Conservation (phyloP, 2,888 invertebrate genomes). For the Pristionchus japonicus region DNA sequence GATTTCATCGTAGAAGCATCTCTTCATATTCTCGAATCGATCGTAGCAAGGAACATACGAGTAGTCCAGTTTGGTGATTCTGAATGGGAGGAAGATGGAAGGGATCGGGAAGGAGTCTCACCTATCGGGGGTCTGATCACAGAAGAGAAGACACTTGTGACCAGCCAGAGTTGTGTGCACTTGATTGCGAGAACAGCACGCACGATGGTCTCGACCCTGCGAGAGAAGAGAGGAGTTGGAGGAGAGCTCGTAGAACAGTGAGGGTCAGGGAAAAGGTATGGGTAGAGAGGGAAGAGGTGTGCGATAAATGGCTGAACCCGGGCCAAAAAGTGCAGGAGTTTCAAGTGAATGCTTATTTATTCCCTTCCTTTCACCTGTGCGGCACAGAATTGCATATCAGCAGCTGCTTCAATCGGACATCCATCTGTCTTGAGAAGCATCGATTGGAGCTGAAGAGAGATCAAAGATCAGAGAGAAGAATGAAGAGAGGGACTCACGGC, state of each 20-base stretch:
- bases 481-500: constrained; percentile 54
- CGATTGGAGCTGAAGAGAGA: constrained; percentile 67
- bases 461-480: background rate
- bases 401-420: constrained; percentile 72
- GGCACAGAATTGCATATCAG: constrained; percentile 71
- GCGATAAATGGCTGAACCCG: too few species aligned
- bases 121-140: constrained; percentile 70
- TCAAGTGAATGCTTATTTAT: too few species aligned
- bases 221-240: too few species aligned
- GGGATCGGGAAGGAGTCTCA: background rate
- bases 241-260: too few species aligned
- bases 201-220: constrained; percentile 57
- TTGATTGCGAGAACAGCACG: constrained; percentile 66
- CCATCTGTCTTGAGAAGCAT: constrained; percentile 74
- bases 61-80: constrained; percentile 70
- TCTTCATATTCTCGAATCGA: constrained; percentile 70
- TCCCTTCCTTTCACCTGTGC: constrained; percentile 61
- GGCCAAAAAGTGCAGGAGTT: too few species aligned
- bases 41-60: constrained; percentile 55
- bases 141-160: constrained; percentile 68
- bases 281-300: too few species aligned
- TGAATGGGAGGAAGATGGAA: constrained; percentile 42
- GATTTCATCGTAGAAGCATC: constrained; percentile 72
- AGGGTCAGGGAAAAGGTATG: too few species aligned
- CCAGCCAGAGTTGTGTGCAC: constrained; percentile 71